Evolutionary conservation across 2,113 vertebrate species (phyloP), one percentile per base, ranked within the genome.

Genomic region (cattle (Bos taurus)): DNA sequence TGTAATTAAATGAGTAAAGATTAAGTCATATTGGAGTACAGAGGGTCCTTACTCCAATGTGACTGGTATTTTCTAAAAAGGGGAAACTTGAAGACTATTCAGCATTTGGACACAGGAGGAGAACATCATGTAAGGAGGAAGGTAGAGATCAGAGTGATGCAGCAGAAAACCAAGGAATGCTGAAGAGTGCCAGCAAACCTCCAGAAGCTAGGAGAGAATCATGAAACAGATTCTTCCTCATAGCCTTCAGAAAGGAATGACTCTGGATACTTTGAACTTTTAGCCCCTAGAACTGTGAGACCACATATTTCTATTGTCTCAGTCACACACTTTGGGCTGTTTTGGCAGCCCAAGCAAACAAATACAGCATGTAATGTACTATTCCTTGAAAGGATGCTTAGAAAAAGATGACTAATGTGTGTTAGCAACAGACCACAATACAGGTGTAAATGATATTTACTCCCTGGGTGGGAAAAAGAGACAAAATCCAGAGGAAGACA

Each of bases 241-340:
- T 0, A 13, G 12, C 6, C 14, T 15, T 88, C n/a, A 26, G 48
- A 62, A 59, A 36, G 16, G 64, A 30, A 1, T 1, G 33, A 16
- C 1, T 23, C 56, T 86, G 5, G 26, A 54, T 33, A 21, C 77
- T 1, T 54, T 36, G 13, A 78, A 54, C 2, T 52, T 33, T 9
- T 40, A 48, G 26, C 19, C 56, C 46, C 43, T 21, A 60, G 48
- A 87, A 77, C 6, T 48, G 21, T 74, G 30, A 57, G 74, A 56
- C 17, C 54, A 60, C 36, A 17, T 2, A 40, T 82, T 67, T 89
- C 56, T 90, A 3, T 46, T 28, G 21, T 83, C 33, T 90, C n/a
- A 48, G 23, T 36, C 40, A 30, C 5, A 25, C 30, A 56, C 5
- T 36, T 25, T 40, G 9, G 56, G 48, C 78, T 52, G n/a, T 60